Base-by-base conservation (phyloP, 2,797 vertebrate genomes). In the Cuculus canorus region DNA sequence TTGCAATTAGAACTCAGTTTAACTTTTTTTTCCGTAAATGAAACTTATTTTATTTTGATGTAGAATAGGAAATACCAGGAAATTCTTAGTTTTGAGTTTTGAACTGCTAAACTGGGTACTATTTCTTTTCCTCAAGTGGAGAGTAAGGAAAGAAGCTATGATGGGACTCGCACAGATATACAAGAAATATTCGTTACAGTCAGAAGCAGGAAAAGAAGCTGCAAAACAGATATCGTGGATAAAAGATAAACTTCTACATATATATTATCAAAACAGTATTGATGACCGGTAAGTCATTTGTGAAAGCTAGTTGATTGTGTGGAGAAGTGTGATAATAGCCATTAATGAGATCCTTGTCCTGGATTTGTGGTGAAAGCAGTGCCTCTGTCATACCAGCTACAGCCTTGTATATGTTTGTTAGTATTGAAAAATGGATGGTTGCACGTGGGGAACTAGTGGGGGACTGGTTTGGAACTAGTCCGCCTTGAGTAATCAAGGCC, bases 261-360 rank as follows among this genome's bases (percentile, higher is more conserved):
- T 99, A 97, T 99, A 99, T 98, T 99, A 99, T 95, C 99, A 99
- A 97, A 99, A 99, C 97, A 99, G 99, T 97, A 99, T 99, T 57
- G 99, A 99, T 86, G 99, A 99, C 96, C 98, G 99, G 99, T 99
- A 96, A 96, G 98, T 97, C 80, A 33, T 13, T 33, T 0, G 2
- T 65, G 76, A 82, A 53, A 61, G 11, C 11, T 52, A 33, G 12
- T 13, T 13, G 4, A 15, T 86, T 83, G 23, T 59, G 11, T 76
- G 61, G 11, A 5, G 8, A 53, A 57, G 8, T 21, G 33, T 48
- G n/a, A 5, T 13, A 60, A 52, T 21, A 53, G 7, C 12, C 21
- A 11, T 52, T 65, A 56, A 43, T 68, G 60, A 63, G 23, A 68
- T 16, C 24, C 23, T 75, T 89, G 25, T 56, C 39, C 48, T 90